Percentiles rank a stretch among this genome's conserved stretches.
Evolutionary conservation across 2,797 vertebrate genomes (phyloP).

Genomic region (Microhierax caerulescens): DNA sequence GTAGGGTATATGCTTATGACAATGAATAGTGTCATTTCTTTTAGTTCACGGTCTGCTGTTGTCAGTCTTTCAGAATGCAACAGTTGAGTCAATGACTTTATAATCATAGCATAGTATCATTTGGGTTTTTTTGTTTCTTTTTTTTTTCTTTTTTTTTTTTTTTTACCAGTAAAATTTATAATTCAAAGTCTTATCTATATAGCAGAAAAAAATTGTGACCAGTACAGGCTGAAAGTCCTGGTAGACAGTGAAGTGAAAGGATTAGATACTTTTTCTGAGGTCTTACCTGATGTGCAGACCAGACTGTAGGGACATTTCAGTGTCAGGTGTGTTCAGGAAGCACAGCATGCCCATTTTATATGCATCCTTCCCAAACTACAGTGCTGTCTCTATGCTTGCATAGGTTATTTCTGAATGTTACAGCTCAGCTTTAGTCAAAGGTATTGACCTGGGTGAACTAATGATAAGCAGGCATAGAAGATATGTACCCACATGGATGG

Average conservation of each 20-base stretch:
- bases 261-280: background rate
- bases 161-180: background rate
- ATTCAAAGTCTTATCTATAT: background rate
- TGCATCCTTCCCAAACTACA: background rate
- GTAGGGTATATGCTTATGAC: background rate
- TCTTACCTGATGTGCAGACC: background rate
- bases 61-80: background rate
- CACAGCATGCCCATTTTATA: background rate
- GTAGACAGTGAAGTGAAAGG: background rate
- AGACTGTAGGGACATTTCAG: background rate
- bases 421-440: background rate
- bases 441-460: background rate
- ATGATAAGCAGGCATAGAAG: background rate
- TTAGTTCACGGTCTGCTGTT: background rate
- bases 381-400: background rate
- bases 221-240: background rate
- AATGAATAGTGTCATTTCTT: background rate
- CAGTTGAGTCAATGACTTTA: background rate
- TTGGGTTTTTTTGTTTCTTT: accelerated
- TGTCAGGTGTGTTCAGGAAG: background rate
- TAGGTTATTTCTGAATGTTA: background rate
- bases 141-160: too few relatives aligned
- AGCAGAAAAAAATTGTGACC: background rate
- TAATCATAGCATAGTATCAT: background rate
- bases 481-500: background rate